These are phyloP conservation scores for Girardinus metallicus DNA, from an alignment of 2,797 vertebrate species.

Conservation along the genomic window DNA sequence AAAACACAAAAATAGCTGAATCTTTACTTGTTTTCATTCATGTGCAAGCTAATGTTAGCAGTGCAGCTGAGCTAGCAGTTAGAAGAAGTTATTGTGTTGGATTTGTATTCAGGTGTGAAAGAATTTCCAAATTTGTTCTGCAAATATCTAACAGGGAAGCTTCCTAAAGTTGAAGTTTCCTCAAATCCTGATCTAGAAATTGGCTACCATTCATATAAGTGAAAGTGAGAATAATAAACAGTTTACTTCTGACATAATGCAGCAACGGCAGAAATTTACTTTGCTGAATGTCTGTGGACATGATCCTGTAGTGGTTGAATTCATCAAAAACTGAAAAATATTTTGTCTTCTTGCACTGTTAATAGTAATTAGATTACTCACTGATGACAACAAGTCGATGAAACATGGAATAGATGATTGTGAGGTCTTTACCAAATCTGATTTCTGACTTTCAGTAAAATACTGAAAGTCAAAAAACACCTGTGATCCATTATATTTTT, in stretches of 20 bases:
- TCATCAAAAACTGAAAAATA: not conserved
- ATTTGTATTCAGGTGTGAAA: not conserved
- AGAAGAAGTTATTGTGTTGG: not conserved
- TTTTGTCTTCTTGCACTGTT: not conserved
- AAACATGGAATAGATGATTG: not conserved
- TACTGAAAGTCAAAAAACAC: too few species aligned
- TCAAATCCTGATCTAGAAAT: not conserved
- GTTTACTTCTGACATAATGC: not conserved
- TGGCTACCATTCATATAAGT: not conserved
- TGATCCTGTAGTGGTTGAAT: not conserved
- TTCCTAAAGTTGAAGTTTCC: constrained; percentile 1
- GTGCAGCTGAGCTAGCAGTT: not conserved
- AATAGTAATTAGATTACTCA: not conserved
- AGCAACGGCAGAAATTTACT: not conserved
- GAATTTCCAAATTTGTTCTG: not conserved
- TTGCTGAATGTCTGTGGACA: not conserved
- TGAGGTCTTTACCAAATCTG: not conserved
- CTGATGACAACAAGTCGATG: not conserved
- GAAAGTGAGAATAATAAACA: not conserved
- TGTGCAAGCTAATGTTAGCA: not conserved
- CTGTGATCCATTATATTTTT: not conserved
- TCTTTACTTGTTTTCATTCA: not conserved
- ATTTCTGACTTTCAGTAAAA: constrained; percentile 2
- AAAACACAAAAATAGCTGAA: not conserved
- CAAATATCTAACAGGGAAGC: not conserved